phyloP scores from a whole-genome alignment of 2,888 invertebrate species.

The Lymantria monacha region DNA sequence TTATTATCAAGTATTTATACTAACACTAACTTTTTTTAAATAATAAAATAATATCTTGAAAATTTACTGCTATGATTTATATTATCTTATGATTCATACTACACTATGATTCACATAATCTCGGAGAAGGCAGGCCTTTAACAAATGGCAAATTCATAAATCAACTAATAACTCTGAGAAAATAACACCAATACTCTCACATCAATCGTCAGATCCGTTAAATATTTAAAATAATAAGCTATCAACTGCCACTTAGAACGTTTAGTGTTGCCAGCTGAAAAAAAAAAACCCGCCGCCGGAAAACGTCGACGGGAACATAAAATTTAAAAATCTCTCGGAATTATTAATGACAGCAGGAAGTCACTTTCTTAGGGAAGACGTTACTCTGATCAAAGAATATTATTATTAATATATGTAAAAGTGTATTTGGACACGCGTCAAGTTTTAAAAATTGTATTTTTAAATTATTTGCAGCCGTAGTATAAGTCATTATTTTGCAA shows the following conservation, averaged over 20 bases:
- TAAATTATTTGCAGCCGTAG: constrained; percentile 7
- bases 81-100: too few relatives aligned
- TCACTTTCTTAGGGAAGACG: constrained; percentile 6
- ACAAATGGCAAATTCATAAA: background rate
- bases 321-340: constrained; percentile 22
- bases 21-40: too few relatives aligned
- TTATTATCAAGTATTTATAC: too few relatives aligned
- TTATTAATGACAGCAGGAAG: constrained; percentile 27
- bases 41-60: too few relatives aligned
- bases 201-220: background rate
- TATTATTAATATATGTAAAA: constrained; percentile 12
- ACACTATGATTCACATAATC: too few relatives aligned
- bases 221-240: constrained; percentile 16
- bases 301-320: constrained; percentile 17
- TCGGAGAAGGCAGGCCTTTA: too few relatives aligned
- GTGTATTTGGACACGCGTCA: constrained; percentile 28
- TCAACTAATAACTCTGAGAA: background rate
- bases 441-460: constrained; percentile 15
- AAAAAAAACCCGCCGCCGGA: constrained; percentile 26
- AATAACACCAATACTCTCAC: background rate
- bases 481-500: background rate
- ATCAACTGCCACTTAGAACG: constrained; percentile 18
- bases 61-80: too few relatives aligned
- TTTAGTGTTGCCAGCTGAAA: constrained; percentile 22
- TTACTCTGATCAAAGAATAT: constrained; percentile 27